Evolutionary conservation across 2,888 invertebrate genomes (phyloP).

Genomic region (Agrochola circellaris): DNA sequence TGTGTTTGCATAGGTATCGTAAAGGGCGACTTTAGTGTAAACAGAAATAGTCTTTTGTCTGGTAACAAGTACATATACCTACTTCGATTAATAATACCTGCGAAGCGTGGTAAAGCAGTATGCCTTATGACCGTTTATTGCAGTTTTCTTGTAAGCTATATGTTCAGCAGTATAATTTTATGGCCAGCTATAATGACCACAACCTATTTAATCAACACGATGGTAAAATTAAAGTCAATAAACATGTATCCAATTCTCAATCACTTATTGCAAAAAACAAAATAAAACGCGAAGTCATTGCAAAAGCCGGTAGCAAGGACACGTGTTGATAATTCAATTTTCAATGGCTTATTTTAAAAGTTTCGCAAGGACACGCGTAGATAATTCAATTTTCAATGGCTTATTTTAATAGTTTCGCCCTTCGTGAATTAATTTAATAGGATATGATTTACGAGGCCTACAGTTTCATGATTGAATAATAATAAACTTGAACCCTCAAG

Average conservation of each 20-base stretch:
- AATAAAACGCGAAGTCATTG: conserved; percentile 33
- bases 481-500: conserved; percentile 66
- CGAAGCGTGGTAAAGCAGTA: conserved; percentile 27
- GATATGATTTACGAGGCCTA: conserved; percentile 66
- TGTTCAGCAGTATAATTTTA: not conserved
- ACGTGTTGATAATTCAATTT: conserved; percentile 68
- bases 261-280: conserved; percentile 23
- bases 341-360: conserved; percentile 65
- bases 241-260: conserved; percentile 6
- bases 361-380: conserved; percentile 45
- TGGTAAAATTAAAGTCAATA: conserved; percentile 11
- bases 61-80: conserved; percentile 2
- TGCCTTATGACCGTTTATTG: conserved; percentile 24
- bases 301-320: conserved; percentile 32
- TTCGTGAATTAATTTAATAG: conserved; percentile 70
- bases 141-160: conserved; percentile 7
- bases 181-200: conserved; percentile 1
- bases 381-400: conserved; percentile 69
- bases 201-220: conserved; percentile 20
- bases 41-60: conserved; percentile 7
- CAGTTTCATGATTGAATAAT: conserved; percentile 73
- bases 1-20: not conserved
- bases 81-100: conserved; percentile 17
- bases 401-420: conserved; percentile 63
- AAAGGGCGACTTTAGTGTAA: conserved; percentile 5